Evolutionary conservation across 2,888 invertebrate species (phyloP).

Genomic region (Gisinianus flammeolus): DNA sequence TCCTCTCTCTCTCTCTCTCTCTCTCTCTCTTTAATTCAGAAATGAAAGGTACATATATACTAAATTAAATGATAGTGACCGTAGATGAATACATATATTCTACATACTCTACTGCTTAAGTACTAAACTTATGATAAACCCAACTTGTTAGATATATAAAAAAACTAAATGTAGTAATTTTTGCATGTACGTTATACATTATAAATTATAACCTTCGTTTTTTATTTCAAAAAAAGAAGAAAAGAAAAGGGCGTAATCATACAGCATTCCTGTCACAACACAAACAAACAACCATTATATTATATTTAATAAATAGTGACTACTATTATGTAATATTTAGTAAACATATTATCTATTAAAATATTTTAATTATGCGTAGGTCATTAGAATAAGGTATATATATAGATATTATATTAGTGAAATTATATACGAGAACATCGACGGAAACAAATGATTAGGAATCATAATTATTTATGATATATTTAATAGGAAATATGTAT

Average conservation of each 20-base stretch:
- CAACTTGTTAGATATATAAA: background rate
- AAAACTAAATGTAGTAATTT: background rate
- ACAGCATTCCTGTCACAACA: constrained; percentile 38
- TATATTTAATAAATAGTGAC: background rate
- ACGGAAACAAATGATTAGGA: background rate
- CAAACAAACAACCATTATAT: background rate
- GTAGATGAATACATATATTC: background rate
- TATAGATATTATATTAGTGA: background rate
- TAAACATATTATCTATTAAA: background rate
- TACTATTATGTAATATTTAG: background rate
- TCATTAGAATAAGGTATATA: background rate
- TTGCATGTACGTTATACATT: background rate
- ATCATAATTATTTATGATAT: background rate
- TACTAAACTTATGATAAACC: background rate
- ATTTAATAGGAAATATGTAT: background rate
- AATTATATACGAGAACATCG: background rate
- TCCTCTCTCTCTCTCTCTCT: background rate
- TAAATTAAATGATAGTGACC: no score
- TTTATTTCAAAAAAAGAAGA: background rate
- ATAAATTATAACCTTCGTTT: no score
- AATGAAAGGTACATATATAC: no score
- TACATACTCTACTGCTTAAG: background rate
- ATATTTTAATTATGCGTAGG: background rate
- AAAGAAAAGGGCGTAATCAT: constrained; percentile 15
- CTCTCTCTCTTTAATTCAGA: background rate